Conservation (phyloP, 2,113 vertebrate species). For the Peucedramus taeniatus region DNA sequence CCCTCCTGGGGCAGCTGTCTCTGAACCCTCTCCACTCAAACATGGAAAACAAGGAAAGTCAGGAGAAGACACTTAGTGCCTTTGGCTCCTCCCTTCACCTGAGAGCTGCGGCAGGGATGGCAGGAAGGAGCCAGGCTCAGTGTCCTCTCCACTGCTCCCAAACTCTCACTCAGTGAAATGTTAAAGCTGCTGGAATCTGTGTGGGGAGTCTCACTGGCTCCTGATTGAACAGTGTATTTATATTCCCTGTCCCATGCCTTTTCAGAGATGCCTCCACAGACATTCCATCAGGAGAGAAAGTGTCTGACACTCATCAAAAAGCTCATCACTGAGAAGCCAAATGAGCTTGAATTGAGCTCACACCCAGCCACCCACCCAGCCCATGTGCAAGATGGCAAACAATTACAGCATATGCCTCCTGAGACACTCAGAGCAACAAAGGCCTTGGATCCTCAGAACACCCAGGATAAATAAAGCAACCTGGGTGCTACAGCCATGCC, state of each 20-base stretch:
- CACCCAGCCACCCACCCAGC: constrained; percentile 12
- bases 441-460: not conserved
- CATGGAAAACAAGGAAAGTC: not conserved
- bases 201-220: not conserved
- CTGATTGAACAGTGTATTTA: not conserved
- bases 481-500: not conserved
- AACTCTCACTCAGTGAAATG: not conserved
- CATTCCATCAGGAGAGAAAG: not conserved
- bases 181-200: not conserved
- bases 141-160: not conserved
- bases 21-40: not conserved
- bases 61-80: not conserved
- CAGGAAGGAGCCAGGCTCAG: not conserved
- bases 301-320: not conserved
- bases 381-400: constrained; percentile 19
- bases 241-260: not conserved
- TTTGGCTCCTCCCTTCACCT: not conserved
- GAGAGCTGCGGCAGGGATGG: fast-evolving
- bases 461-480: not conserved
- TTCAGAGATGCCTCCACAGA: not conserved
- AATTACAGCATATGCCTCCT: constrained; percentile 25
- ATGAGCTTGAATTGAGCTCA: not conserved
- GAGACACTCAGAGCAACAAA: constrained; percentile 5
- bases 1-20: not conserved
- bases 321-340: not conserved